These are phyloP conservation scores for Ellobius talpinus DNA, from an alignment of 2,113 vertebrate genomes.

Conservation along the genomic window DNA sequence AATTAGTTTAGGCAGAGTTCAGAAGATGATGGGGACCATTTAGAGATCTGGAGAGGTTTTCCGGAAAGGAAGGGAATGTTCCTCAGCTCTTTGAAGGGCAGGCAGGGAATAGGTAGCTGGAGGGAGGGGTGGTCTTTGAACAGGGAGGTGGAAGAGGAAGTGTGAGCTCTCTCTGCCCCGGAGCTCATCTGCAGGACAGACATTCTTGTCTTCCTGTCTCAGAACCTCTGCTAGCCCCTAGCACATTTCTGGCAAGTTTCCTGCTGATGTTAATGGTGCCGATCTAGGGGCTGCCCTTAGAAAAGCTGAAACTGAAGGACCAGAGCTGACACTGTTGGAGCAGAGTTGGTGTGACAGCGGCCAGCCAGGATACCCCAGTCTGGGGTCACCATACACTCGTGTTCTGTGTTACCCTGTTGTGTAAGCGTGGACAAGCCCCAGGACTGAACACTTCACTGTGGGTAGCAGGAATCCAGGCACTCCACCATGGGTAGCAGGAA, in stretches of 20 bases:
- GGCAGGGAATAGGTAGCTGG: background rate
- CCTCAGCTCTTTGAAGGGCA: background rate
- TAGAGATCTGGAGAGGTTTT: background rate
- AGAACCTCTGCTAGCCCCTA: background rate
- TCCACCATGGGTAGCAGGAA: background rate
- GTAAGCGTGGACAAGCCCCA: background rate
- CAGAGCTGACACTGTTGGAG: background rate
- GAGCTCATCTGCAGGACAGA: background rate
- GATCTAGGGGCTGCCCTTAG: background rate
- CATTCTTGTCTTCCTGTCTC: background rate
- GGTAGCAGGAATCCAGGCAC: background rate
- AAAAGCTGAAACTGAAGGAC: background rate
- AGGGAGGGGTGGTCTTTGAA: background rate
- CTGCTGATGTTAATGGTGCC: background rate
- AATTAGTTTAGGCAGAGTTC: background rate
- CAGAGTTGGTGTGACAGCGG: background rate
- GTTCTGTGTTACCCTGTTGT: rapidly evolving
- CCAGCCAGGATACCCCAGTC: rapidly evolving
- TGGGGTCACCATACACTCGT: rapidly evolving
- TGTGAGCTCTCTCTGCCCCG: rapidly evolving
- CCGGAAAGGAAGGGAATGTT: background rate
- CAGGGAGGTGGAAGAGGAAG: rapidly evolving
- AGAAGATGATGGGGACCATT: background rate
- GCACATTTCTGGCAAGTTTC: background rate
- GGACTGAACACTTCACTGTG: rapidly evolving